Evolutionary conservation across 30 jellyfish, hydroid and myxozoan species (phyloP).

Genomic region (Sanderia malayensis): DNA sequence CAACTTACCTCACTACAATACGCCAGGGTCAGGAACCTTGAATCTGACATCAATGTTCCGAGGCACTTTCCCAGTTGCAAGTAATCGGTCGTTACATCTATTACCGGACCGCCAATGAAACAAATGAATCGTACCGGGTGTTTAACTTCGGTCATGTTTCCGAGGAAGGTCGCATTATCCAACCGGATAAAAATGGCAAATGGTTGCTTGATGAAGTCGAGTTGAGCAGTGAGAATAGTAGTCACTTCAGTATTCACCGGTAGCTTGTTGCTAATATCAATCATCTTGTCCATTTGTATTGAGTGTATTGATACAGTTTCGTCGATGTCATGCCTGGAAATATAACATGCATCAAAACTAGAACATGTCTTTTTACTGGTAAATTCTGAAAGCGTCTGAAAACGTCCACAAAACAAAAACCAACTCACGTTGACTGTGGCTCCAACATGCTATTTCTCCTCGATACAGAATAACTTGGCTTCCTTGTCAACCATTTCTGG

Average conservation of each 20-base stretch:
- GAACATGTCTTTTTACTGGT: too few relatives aligned
- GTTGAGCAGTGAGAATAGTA: slow-evolving; percentile 58
- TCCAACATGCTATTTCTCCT: slow-evolving; percentile 22
- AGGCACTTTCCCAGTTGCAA: slow-evolving; percentile 62
- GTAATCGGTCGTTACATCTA: slow-evolving; percentile 33
- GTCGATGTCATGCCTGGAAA: background rate
- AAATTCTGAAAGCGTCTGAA: too few relatives aligned
- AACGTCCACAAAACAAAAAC: too few relatives aligned
- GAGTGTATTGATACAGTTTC: background rate
- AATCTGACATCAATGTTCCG: slow-evolving; percentile 69
- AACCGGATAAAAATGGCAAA: slow-evolving; percentile 57
- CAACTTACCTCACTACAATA: slow-evolving; percentile 62
- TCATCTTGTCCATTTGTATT: background rate
- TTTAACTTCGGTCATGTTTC: slow-evolving; percentile 53
- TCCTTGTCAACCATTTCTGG: slow-evolving; percentile 37
- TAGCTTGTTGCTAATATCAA: slow-evolving; percentile 40
- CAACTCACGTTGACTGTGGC: slow-evolving; percentile 12
- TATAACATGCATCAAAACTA: too few relatives aligned
- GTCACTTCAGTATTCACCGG: slow-evolving; percentile 64
- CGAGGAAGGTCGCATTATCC: slow-evolving; percentile 30
- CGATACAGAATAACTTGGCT: background rate
- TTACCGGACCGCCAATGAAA: slow-evolving; percentile 59
- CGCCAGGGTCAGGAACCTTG: slow-evolving; percentile 51
- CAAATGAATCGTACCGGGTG: slow-evolving; percentile 70
- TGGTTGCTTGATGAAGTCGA: slow-evolving; percentile 51